phyloP scores from a whole-genome alignment of 1,140 invertebrate species.

The Penaeus japonicus region DNA sequence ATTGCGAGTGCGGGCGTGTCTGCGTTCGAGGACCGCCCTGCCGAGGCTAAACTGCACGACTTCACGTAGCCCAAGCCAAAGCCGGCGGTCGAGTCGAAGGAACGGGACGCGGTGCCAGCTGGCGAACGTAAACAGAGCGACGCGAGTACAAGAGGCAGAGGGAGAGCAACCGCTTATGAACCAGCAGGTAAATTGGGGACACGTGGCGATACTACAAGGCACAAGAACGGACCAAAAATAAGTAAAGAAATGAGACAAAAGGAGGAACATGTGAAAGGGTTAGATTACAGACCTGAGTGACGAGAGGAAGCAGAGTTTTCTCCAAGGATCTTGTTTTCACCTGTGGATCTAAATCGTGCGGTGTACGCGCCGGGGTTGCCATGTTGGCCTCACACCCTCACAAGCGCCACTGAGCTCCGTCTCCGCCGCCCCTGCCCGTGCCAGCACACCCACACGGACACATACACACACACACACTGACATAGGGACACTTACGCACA shows the following conservation, averaged over 20 bases:
- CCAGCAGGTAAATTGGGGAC: background rate
- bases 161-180: no score
- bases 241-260: background rate
- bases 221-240: background rate
- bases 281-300: constrained; percentile 28
- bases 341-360: constrained; percentile 24
- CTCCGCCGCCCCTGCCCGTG: constrained; percentile 7
- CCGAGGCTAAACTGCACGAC: no score
- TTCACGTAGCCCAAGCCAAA: background rate
- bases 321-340: constrained; percentile 38
- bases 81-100: background rate
- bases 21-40: no score
- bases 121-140: background rate
- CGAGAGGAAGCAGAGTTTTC: constrained; percentile 26
- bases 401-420: constrained; percentile 32
- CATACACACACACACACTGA: background rate
- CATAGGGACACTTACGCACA: background rate
- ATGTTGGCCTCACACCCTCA: constrained; percentile 32
- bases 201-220: no score
- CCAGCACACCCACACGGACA: constrained; percentile 9
- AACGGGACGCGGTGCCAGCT: constrained; percentile 18
- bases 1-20: no score
- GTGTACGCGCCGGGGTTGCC: background rate
- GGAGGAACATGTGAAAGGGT: background rate
- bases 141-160: no score